Percentiles rank a stretch among this genome's conserved stretches.
Conservation (phyloP, 2,797 vertebrate genomes). For the Smutsia temminckii region DNA sequence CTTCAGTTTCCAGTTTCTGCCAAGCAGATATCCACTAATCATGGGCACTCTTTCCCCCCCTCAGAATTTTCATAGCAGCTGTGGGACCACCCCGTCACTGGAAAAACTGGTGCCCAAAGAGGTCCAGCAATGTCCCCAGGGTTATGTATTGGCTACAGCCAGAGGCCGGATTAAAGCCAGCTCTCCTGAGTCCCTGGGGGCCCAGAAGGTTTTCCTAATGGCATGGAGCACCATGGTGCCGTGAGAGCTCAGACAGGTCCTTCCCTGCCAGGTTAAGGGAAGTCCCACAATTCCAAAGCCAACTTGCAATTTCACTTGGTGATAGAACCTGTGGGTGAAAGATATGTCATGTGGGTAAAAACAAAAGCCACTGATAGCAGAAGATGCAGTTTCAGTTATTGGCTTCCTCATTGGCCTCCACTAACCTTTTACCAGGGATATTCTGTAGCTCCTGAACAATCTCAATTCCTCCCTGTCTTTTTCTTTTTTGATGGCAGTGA, state of each 20-base stretch:
- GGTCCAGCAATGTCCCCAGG: not conserved
- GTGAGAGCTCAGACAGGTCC: not conserved
- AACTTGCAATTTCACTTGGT: not conserved
- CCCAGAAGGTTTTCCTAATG: not conserved
- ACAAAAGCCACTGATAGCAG: accelerated
- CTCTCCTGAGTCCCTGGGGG: not conserved
- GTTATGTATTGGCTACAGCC: not conserved
- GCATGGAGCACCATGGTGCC: too few species aligned
- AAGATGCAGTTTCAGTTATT: not conserved
- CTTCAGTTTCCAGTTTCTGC: not conserved
- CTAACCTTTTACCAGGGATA: not conserved
- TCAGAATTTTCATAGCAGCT: not conserved
- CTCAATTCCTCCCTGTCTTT: not conserved
- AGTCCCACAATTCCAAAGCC: not conserved
- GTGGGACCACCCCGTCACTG: not conserved
- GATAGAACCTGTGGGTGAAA: too few species aligned
- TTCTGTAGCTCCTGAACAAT: not conserved
- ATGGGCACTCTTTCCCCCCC: not conserved
- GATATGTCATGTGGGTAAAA: accelerated
- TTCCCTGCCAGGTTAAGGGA: not conserved
- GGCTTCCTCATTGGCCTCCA: not conserved
- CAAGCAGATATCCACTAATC: not conserved
- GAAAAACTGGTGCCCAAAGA: not conserved
- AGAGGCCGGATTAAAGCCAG: not conserved
- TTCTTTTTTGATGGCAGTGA: not conserved